Evolutionary conservation across 1,140 invertebrate genomes (phyloP).

Genomic region (Euwallacea similis): DNA sequence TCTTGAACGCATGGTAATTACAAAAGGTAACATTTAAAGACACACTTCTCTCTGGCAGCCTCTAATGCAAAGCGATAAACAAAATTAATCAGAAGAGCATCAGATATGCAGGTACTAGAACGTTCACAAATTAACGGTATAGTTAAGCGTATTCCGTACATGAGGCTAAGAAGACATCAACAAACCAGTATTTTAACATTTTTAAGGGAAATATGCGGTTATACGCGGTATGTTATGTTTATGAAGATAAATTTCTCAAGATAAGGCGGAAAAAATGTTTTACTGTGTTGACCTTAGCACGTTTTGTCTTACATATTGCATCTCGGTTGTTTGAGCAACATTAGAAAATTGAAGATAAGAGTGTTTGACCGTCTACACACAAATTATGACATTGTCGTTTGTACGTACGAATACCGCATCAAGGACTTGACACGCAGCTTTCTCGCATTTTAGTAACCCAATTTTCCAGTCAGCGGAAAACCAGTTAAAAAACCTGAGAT

Average conservation of each 20-base stretch:
- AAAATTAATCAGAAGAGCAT: neutral
- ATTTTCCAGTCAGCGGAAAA: too few relatives aligned
- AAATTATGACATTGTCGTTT: too few relatives aligned
- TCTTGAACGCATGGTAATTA: too few relatives aligned
- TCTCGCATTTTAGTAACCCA: too few relatives aligned
- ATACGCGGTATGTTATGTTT: slow-evolving; percentile 22
- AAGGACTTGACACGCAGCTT: too few relatives aligned
- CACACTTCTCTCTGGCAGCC: too few relatives aligned
- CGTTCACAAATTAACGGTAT: slow-evolving; percentile 23
- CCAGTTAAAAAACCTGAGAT: too few relatives aligned
- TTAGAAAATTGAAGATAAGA: neutral
- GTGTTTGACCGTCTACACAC: too few relatives aligned
- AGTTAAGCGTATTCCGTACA: slow-evolving; percentile 27
- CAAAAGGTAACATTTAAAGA: too few relatives aligned
- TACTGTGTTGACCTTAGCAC: slow-evolving; percentile 25
- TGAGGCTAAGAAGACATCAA: slow-evolving; percentile 27
- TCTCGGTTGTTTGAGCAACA: slow-evolving; percentile 12
- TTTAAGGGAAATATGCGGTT: slow-evolving; percentile 25
- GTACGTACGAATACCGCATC: too few relatives aligned
- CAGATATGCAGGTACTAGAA: neutral
- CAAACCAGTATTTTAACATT: slow-evolving; percentile 28
- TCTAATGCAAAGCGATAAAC: too few relatives aligned
- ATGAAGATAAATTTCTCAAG: slow-evolving; percentile 23
- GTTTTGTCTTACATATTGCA: slow-evolving; percentile 9
- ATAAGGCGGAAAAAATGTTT: slow-evolving; percentile 18